Evolutionary conservation across 2,888 invertebrate genomes (phyloP), one percentile per base, ranked within the genome.

Genomic region (Cartodere bifasciata): DNA sequence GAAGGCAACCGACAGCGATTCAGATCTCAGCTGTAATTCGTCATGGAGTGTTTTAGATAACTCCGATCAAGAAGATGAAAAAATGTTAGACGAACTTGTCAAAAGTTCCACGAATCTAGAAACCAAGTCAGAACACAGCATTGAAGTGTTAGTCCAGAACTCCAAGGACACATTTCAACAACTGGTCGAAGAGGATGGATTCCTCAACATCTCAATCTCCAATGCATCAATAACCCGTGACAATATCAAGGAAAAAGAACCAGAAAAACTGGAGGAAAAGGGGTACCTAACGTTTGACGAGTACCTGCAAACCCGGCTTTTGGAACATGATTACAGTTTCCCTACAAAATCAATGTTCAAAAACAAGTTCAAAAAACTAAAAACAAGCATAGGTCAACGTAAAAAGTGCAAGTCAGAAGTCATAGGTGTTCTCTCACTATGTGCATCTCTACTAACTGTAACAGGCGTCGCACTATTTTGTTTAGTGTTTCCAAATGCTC

Each of bases 21-120:
- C 50, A 16, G 52, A 53, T 30, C 23, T 49, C 21, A 48, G 48
- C 32, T 44, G 46, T 23, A 42, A 45, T 30, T 49, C 50, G 14
- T 54, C 55, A 13, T 55, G 55, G 55, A 52, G 50, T 13, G 38
- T 51, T 13, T 29, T 51, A n/a, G 44, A 43, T n/a, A n/a, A n/a
- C n/a, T n/a, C n/a, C n/a, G n/a, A n/a, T n/a, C n/a, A n/a, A 11
- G 34, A 34, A 25, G 16, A 20, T 21, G 15, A 30, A 20, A 25
- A 30, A 20, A 29, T n/a, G 20, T 7, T 7, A 20, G 20, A 20
- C 6, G n/a, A n/a, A n/a, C n/a, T n/a, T n/a, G n/a, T n/a, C n/a
- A n/a, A n/a, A n/a, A n/a, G n/a, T n/a, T n/a, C n/a, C n/a, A 12
- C n/a, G 13, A 16, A 3, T 4, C 15, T 13, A 7, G 4, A 16